Conservation (phyloP, 2,797 vertebrate species). For the Lates japonicus region DNA sequence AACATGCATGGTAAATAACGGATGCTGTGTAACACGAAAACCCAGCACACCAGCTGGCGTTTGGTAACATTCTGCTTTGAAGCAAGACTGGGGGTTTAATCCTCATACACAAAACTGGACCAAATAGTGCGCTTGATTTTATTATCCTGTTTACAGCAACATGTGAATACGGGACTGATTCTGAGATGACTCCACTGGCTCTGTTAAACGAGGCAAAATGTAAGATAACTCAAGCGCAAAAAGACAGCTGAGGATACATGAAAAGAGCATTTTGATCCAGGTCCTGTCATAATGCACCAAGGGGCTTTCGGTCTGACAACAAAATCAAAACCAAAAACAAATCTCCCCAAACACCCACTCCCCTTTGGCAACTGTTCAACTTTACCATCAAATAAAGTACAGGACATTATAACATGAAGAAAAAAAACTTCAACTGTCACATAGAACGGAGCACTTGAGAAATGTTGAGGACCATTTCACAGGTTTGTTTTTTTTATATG, state of each 20-base stretch:
- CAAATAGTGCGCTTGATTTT: slow-evolving; percentile 9
- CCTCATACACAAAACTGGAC: slow-evolving; percentile 34
- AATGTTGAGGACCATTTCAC: slow-evolving; percentile 73
- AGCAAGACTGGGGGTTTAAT: slow-evolving; percentile 9
- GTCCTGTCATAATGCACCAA: slow-evolving; percentile 36
- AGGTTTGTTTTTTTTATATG: slow-evolving; percentile 46
- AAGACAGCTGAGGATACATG: slow-evolving; percentile 39
- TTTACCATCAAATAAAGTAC: no score
- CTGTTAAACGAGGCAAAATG: slow-evolving; percentile 56
- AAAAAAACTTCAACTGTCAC: slow-evolving; percentile 46
- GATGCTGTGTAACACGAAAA: slow-evolving; percentile 32
- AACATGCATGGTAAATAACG: slow-evolving; percentile 51
- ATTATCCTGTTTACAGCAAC: slow-evolving; percentile 40
- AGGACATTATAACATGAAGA: slow-evolving; percentile 43
- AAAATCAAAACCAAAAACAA: slow-evolving; percentile 41
- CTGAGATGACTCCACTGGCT: slow-evolving; percentile 82
- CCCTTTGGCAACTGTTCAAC: slow-evolving; percentile 78
- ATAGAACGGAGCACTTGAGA: slow-evolving; percentile 60
- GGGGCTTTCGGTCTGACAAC: slow-evolving; percentile 46
- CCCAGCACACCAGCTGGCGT: background rate
- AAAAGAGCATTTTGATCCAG: slow-evolving; percentile 51
- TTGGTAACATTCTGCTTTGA: slow-evolving; percentile 15
- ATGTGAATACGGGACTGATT: slow-evolving; percentile 42
- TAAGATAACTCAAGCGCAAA: slow-evolving; percentile 29
- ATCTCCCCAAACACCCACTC: slow-evolving; percentile 14